Conservation (phyloP, 2,888 invertebrate genomes). For the Bellardia bayeri region DNA sequence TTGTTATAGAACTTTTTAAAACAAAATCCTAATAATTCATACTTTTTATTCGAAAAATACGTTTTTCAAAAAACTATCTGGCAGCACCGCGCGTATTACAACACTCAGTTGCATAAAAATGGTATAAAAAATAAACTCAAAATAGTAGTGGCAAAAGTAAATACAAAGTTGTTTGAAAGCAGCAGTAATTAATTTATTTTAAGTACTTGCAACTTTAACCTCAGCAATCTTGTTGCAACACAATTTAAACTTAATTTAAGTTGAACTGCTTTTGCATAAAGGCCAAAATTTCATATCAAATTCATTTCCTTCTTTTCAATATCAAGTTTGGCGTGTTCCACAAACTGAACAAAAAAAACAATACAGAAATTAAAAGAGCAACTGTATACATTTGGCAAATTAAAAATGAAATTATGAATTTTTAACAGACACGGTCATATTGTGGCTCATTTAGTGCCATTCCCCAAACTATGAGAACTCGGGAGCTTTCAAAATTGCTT, state of each 20-base stretch:
- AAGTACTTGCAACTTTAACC: constrained; percentile 12
- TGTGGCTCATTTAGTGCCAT: constrained; percentile 44
- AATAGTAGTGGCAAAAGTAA: no score
- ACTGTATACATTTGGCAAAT: constrained; percentile 29
- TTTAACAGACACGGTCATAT: constrained; percentile 56
- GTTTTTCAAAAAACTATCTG: no score
- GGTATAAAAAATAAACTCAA: no score
- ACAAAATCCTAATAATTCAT: no score
- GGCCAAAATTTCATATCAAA: constrained; percentile 1
- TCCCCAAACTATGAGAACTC: constrained; percentile 26
- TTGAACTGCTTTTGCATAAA: not conserved
- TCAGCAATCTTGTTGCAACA: not conserved
- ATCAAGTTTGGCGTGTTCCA: constrained; percentile 56
- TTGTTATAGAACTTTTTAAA: no score
- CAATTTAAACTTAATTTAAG: not conserved
- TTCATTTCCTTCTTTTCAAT: constrained; percentile 53
- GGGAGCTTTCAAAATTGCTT: constrained; percentile 37
- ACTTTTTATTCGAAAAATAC: no score
- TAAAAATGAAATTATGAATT: constrained; percentile 57
- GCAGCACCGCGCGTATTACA: no score
- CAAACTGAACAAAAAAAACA: not conserved
- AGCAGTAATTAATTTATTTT: constrained; percentile 4
- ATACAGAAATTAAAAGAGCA: constrained; percentile 2
- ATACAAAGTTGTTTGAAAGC: constrained; percentile 1
- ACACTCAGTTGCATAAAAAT: no score